Evolutionary conservation across 2,797 vertebrate genomes (phyloP).

Genomic region (Xenopus petersii): DNA sequence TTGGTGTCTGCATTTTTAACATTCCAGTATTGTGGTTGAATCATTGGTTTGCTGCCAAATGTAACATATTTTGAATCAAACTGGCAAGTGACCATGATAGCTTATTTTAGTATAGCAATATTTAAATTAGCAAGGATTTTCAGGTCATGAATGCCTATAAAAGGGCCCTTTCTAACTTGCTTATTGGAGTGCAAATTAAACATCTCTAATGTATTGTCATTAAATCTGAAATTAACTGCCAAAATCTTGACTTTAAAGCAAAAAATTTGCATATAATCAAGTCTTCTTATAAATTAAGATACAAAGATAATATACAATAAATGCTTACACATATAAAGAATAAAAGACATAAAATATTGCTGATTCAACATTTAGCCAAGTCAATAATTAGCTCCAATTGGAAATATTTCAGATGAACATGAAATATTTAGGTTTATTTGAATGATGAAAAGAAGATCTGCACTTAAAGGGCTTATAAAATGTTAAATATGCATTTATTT

Average conservation of each 20-base stretch:
- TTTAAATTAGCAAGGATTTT: constrained; percentile 50
- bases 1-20: constrained; percentile 29
- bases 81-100: constrained; percentile 19
- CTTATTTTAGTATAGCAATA: constrained; percentile 41
- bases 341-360: constrained; percentile 25
- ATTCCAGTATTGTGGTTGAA: neutral
- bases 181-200: constrained; percentile 44
- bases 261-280: constrained; percentile 39
- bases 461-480: too few relatives aligned
- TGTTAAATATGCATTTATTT: too few relatives aligned
- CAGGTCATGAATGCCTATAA: constrained; percentile 26
- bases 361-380: constrained; percentile 9
- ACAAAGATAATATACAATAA: constrained; percentile 24
- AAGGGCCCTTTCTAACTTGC: constrained; percentile 25
- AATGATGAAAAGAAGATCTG: too few relatives aligned
- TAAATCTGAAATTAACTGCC: constrained; percentile 47
- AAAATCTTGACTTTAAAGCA: constrained; percentile 40
- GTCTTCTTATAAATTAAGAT: constrained; percentile 13
- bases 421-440: too few relatives aligned
- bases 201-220: constrained; percentile 26
- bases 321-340: neutral
- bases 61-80: constrained; percentile 25
- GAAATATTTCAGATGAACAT: too few relatives aligned
- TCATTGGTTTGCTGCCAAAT: neutral
- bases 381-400: too few relatives aligned